Conservation (phyloP, 2,113 vertebrate species). For the Eurypyga helias region DNA sequence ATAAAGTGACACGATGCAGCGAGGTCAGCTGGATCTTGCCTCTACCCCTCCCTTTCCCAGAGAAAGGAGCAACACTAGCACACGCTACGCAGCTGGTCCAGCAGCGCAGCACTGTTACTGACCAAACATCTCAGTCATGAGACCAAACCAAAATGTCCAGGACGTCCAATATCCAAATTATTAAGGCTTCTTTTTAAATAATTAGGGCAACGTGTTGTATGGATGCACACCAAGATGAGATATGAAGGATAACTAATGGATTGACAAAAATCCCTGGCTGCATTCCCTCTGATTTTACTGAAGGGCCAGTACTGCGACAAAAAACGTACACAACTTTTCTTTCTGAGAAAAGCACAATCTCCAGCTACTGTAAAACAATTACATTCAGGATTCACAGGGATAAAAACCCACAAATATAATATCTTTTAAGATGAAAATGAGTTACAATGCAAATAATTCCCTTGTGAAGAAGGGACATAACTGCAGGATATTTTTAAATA, state of each 20-base stretch:
- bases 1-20: not conserved
- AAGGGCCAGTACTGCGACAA: not conserved
- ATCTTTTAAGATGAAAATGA: not conserved
- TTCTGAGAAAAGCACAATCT: not conserved
- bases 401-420: not conserved
- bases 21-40: not conserved
- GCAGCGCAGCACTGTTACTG: not conserved
- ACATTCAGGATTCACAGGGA: not conserved
- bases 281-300: not conserved
- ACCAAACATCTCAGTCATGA: not conserved
- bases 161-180: not conserved
- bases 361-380: not conserved
- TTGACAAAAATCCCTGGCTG: not conserved
- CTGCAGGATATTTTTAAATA: not conserved
- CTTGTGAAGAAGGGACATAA: not conserved
- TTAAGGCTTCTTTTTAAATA: not conserved
- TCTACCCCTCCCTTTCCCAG: not conserved
- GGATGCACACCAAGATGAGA: not conserved
- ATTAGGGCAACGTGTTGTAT: not conserved
- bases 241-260: not conserved
- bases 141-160: not conserved
- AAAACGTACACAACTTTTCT: not conserved
- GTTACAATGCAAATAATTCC: not conserved
- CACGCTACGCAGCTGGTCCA: not conserved
- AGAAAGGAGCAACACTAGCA: not conserved